Evolutionary conservation across 2,113 vertebrate species (phyloP), one percentile per base, ranked within the genome.

Genomic region (Rhagologus leucostigma): DNA sequence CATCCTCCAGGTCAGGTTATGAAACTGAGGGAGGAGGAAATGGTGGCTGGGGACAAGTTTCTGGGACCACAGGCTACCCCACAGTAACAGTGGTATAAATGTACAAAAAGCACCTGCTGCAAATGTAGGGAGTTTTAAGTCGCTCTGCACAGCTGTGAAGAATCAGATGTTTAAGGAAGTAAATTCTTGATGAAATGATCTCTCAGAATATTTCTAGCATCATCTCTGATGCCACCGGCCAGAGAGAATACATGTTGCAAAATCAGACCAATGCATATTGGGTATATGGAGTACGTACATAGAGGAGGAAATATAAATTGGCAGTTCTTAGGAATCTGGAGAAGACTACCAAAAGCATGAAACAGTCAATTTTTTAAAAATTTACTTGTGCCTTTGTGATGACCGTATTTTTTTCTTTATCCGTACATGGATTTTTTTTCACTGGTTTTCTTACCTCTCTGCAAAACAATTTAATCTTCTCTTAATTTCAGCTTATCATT

Each of bases 151-250:
- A 87, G 73, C 62, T 87, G 39, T 71, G 65, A 92, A 78, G 76
- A 92, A 84, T 71, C n/a, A 60, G 46, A 68, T 52, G 44, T 68
- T 91, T 92, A 89, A 87, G 52, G 69, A 84, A 86, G 60, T 62
- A 84, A 91, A 65, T 79, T 84, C 53, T 73, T 41, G 32, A 79
- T 83, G 10, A 91, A 68, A 63, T 24, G 8, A 18, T 81, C 5
- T 75, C 77, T 60, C n/a, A 46, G 22, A 94, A 41, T 69, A 71
- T 69, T 91, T 93, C 74, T 5, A 2, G 33, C 44, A 76, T 49
- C 37, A 32, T 56, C 60, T 91, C 37, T 87, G 64, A 71, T 64
- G 42, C 37, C 37, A 60, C 23, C 0, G 0, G 29, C 24, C 77
- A 39, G 59, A 76, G 16, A 92, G 20, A 63, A 75, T 64, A 60